Base-by-base conservation (phyloP, 2,888 invertebrate genomes). In the Pharmacophagus antenor region DNA sequence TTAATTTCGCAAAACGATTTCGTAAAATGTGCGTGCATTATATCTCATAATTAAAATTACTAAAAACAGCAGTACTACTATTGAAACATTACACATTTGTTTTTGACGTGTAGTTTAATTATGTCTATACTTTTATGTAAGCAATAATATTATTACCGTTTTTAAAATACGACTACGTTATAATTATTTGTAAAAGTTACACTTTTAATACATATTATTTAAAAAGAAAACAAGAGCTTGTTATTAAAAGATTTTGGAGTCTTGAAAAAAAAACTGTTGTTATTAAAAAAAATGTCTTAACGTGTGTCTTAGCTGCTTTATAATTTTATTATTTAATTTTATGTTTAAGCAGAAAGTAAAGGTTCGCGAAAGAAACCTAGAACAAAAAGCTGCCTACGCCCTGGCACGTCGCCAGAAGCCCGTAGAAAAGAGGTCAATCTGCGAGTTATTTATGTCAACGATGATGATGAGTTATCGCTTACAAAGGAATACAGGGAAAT, bases 391-490 rank as follows among this genome's bases (percentile, higher is more conserved):
- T 54, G 48, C 42, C 53, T 58, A 58, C 18, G 42, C 3, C 15
- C 21, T 54, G 53, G 49, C 48, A 22, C 41, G 18, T 20, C 25
- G 53, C 58, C 58, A 58, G 25, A 21, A 27, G 41, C 48, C 31
- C 25, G n/a, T 54, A 5, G 17, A 20, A 58, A 58, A 54, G 42
- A 53, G 58, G 58, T 58, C 58, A 48, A 54, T 42, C 42, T 58
- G 21, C 47, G 12, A 48, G 48, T 22, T 41, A 53, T 53, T 58
- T 49, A 58, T 58, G 54, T 58, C 58, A 58, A 58, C 53, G 58
- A 54, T 49, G 48, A 42, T 58, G 58, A 54, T 42, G 58, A 25
- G 48, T 47, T 52, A 52, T 52, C n/a, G 42, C 56, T 56, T 48
- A 47, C 18, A 50, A 27, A 21, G 15, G 31, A n/a, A 47, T 47